phyloP scores from a whole-genome alignment of 2,113 vertebrate species.

The Capra hircus region DNA sequence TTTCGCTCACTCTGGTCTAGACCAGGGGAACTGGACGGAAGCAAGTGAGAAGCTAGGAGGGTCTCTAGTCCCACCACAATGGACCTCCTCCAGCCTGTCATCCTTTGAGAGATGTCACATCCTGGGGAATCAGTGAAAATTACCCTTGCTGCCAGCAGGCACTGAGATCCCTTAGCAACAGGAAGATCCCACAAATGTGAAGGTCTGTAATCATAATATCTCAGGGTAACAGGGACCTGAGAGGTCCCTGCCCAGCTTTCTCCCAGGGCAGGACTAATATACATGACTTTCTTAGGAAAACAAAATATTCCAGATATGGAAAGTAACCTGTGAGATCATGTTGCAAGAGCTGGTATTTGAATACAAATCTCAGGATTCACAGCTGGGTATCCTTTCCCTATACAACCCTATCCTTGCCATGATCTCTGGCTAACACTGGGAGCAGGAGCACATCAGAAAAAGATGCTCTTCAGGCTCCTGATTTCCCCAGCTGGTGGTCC shows the following conservation, averaged over 20 bases:
- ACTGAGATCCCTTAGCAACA: background rate
- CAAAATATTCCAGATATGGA: background rate
- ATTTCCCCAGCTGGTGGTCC: background rate
- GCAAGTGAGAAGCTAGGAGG: background rate
- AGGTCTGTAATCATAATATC: background rate
- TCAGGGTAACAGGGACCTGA: background rate
- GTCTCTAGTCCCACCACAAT: background rate
- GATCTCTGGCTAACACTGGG: background rate
- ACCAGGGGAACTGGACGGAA: background rate
- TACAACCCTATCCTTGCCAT: background rate
- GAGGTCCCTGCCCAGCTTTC: background rate
- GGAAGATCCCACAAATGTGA: background rate
- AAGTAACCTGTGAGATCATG: background rate
- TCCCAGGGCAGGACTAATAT: background rate
- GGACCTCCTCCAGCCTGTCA: background rate
- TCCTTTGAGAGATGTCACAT: background rate
- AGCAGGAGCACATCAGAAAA: background rate
- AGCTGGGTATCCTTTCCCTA: background rate
- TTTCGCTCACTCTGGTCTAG: background rate
- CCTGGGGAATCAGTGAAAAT: background rate
- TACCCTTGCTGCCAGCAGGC: background rate
- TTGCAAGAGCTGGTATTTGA: background rate
- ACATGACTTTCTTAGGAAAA: background rate
- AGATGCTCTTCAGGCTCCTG: background rate
- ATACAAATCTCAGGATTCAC: background rate